A percentile compares a stretch with the other conserved stretches of the same genome.
Evolutionary conservation across 2,113 vertebrate genomes (phyloP).

Genomic region (Abramis brama): DNA sequence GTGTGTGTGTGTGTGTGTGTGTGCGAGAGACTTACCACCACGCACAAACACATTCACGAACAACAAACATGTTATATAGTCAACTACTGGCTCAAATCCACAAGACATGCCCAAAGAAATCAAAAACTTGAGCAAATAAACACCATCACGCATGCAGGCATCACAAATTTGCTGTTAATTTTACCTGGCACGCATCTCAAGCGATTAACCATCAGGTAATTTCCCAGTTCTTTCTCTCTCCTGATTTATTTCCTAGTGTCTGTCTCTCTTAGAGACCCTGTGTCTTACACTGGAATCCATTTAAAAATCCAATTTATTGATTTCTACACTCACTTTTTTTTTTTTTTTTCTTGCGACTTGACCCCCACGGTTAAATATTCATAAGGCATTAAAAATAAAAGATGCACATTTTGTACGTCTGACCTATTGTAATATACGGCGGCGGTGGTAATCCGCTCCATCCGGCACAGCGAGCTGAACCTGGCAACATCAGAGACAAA

Average conservation of each 20-base stretch:
- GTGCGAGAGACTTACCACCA: slow-evolving; percentile 55
- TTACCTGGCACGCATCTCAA: slow-evolving; percentile 58
- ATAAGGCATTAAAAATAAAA: slow-evolving; percentile 78
- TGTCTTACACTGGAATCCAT: slow-evolving; percentile 67
- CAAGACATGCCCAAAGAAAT: slow-evolving; percentile 16
- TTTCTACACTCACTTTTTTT: slow-evolving; percentile 61
- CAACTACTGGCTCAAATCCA: slow-evolving; percentile 32
- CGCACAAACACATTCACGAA: slow-evolving; percentile 50
- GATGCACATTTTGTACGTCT: slow-evolving; percentile 74
- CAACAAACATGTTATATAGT: slow-evolving; percentile 33
- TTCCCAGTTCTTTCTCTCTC: slow-evolving; percentile 64
- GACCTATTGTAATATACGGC: slow-evolving; percentile 67
- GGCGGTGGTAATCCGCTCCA: slow-evolving; percentile 63
- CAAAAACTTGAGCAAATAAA: neutral
- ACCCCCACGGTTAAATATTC: slow-evolving; percentile 77
- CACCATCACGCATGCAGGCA: slow-evolving; percentile 31
- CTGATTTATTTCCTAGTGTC: neutral
- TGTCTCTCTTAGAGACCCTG: slow-evolving; percentile 55
- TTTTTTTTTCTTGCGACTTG: slow-evolving; percentile 35
- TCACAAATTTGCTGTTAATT: slow-evolving; percentile 61
- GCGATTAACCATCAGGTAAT: slow-evolving; percentile 69
- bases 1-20: slow-evolving; percentile 41
- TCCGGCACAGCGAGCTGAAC: slow-evolving; percentile 64
- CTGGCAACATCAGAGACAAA: slow-evolving; percentile 62
- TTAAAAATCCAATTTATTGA: slow-evolving; percentile 71